Evolutionary conservation across 2,797 vertebrate species (phyloP).

Genomic region (Todus mexicanus): DNA sequence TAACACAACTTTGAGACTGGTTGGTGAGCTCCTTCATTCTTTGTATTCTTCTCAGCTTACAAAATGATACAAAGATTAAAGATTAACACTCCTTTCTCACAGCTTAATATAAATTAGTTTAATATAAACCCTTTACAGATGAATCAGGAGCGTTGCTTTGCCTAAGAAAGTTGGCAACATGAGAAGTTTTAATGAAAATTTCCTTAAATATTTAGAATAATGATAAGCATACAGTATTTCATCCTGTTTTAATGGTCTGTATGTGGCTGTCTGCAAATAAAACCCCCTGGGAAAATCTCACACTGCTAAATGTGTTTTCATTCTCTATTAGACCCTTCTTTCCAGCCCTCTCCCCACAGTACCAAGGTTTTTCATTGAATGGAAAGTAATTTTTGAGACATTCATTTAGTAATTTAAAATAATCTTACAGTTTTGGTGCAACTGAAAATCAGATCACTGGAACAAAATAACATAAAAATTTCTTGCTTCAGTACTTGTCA

Average conservation of each 20-base stretch:
- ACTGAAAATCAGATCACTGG: not conserved
- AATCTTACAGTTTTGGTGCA: not conserved
- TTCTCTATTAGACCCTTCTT: not conserved
- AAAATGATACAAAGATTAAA: not conserved
- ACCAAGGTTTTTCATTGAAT: not conserved
- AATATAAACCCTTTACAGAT: slow-evolving; percentile 1
- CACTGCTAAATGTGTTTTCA: not conserved
- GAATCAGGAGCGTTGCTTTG: not conserved
- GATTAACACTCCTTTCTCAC: not conserved
- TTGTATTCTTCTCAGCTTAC: not conserved
- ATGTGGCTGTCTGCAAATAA: not conserved
- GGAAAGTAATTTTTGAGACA: not conserved
- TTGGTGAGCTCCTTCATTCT: not conserved
- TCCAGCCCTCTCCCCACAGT: not conserved
- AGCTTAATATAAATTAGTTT: not conserved
- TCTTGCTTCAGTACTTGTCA: not conserved
- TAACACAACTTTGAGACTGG: not conserved
- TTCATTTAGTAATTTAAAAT: not conserved
- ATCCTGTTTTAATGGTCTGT: slow-evolving; percentile 5
- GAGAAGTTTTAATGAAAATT: slow-evolving; percentile 9
- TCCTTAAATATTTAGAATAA: slow-evolving; percentile 34
- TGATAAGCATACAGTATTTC: slow-evolving; percentile 14
- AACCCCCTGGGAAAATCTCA: not conserved
- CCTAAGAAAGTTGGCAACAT: not conserved
- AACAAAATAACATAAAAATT: not conserved